Percentiles rank a stretch among this genome's conserved stretches.
phyloP scores from a whole-genome alignment of 1,140 invertebrate species.

The Papilio polyxenes region DNA sequence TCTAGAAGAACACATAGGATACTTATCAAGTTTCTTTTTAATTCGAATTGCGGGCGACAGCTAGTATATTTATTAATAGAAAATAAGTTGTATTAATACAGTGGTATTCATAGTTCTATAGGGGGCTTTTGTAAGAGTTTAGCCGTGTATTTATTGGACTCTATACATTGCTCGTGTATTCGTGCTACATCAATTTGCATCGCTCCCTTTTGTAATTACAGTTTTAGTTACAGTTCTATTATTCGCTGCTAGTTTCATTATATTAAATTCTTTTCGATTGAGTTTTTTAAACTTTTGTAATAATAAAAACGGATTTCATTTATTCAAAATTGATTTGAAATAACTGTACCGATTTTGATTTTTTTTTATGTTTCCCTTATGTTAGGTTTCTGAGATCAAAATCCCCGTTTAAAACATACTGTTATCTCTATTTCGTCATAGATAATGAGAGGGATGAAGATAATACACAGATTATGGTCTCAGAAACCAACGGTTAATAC shows the following conservation, averaged over 20 bases:
- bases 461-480: too few species aligned
- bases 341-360: neutral
- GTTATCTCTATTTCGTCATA: too few species aligned
- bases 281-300: neutral
- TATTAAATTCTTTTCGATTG: neutral
- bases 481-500: too few species aligned
- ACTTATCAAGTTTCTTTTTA: too few species aligned
- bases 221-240: neutral
- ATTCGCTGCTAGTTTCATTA: neutral
- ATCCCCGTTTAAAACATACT: too few species aligned
- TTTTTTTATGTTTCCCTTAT: neutral
- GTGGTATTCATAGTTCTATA: neutral
- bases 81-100: neutral
- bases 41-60: too few species aligned
- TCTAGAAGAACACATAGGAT: too few species aligned
- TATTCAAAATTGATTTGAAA: neutral
- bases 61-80: too few species aligned
- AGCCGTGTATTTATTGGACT: neutral
- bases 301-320: neutral
- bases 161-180: neutral
- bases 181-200: neutral
- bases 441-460: too few species aligned
- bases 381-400: too few species aligned
- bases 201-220: neutral
- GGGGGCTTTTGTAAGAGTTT: neutral